phyloP scores from a whole-genome alignment of 2,113 vertebrate genomes.

The Eleginops maclovinus region DNA sequence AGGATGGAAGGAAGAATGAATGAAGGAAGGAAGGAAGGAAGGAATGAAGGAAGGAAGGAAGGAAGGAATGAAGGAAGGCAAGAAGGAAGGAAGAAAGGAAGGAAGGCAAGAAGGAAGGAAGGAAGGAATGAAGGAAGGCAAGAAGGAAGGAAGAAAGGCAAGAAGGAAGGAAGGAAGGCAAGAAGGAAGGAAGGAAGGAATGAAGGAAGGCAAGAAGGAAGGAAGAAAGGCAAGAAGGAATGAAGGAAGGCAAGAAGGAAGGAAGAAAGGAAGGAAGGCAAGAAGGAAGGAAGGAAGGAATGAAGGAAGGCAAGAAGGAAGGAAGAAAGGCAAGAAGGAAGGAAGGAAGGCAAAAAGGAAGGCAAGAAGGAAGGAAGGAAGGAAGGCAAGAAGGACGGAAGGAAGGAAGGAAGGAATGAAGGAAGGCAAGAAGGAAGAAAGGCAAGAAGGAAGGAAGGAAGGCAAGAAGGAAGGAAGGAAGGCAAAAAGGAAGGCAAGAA shows the following conservation, averaged over 20 bases:
- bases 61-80: background rate
- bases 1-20: fast-evolving
- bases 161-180: no score
- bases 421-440: background rate
- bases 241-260: no score
- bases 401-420: no score
- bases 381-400: background rate
- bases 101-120: no score
- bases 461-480: background rate
- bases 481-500: background rate
- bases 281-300: background rate
- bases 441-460: no score
- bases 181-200: no score
- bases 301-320: no score
- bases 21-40: background rate
- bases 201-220: no score
- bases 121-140: background rate
- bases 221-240: no score
- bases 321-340: no score
- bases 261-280: no score
- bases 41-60: background rate
- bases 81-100: no score
- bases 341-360: background rate
- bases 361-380: background rate
- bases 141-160: background rate